Conservation (phyloP, 2,888 invertebrate genomes). For the Macrophya alboannulata region DNA sequence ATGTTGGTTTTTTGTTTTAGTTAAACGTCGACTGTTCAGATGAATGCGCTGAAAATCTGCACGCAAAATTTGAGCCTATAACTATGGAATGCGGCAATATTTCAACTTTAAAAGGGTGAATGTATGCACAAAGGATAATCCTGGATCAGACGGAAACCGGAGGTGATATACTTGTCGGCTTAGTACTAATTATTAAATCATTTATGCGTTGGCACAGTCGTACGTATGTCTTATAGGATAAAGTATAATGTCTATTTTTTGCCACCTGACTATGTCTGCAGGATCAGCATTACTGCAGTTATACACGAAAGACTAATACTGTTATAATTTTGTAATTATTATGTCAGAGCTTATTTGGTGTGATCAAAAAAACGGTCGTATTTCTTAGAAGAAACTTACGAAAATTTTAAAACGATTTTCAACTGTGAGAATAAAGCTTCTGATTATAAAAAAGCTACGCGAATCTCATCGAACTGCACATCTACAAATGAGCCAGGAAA, state of each 20-base stretch:
- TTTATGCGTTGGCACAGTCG: neutral
- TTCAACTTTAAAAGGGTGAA: neutral
- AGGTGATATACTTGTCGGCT: neutral
- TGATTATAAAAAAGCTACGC: no score
- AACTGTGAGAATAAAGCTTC: no score
- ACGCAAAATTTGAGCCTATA: neutral
- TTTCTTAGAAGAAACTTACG: neutral
- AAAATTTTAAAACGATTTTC: no score
- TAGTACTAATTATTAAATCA: neutral
- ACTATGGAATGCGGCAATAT: neutral
- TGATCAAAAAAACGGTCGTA: neutral
- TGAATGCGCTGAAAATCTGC: neutral
- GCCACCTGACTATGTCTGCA: neutral
- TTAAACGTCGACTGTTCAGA: neutral
- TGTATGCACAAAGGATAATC: conserved; percentile 9
- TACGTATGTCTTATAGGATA: neutral
- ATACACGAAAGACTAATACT: neutral
- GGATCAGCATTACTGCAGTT: neutral
- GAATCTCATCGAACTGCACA: no score
- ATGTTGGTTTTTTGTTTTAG: neutral
- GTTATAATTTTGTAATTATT: neutral
- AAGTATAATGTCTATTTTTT: neutral
- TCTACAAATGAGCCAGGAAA: no score
- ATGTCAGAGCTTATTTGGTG: neutral
- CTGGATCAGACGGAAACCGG: neutral